Percentiles rank a stretch among this genome's conserved stretches.
Conservation (phyloP, 1,140 invertebrate species). For the Micrasema longulum region DNA sequence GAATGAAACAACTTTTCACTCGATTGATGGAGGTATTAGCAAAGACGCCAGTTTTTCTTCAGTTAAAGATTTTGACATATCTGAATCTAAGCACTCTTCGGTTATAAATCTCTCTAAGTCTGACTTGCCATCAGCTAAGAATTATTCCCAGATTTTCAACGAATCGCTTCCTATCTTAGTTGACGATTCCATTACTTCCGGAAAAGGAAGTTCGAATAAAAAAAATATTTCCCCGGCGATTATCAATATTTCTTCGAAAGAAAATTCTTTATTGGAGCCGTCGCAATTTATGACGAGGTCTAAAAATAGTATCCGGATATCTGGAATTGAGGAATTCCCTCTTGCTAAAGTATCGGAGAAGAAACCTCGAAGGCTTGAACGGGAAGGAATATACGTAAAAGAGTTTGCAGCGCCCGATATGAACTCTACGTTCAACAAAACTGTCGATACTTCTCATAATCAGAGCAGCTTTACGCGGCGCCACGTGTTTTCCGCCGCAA, state of each 20-base stretch:
- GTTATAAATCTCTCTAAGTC: constrained; percentile 12
- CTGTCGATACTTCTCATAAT: constrained; percentile 12
- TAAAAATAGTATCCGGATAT: constrained; percentile 42
- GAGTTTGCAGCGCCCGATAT: neutral
- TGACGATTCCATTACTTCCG: constrained; percentile 27
- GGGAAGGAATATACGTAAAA: constrained; percentile 34
- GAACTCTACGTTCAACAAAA: constrained; percentile 17
- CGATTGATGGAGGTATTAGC: neutral
- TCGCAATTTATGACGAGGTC: constrained; percentile 15
- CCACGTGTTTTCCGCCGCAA: constrained; percentile 42
- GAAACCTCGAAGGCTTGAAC: neutral
- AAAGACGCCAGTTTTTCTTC: constrained; percentile 29
- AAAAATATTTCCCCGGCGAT: neutral
- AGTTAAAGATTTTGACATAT: constrained; percentile 23
- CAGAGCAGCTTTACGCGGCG: constrained; percentile 14
- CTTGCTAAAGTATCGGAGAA: neutral
- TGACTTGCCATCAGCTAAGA: neutral
- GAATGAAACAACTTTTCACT: constrained; percentile 35
- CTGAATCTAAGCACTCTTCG: constrained; percentile 12
- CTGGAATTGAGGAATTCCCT: constrained; percentile 40
- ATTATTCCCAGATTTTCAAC: constrained; percentile 19
- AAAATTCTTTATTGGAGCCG: constrained; percentile 7
- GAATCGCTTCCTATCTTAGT: constrained; percentile 30
- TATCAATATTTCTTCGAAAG: constrained; percentile 23
- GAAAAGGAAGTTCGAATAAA: neutral